Conservation (phyloP, 1,140 invertebrate species). For the Brachionus koreanus region DNA sequence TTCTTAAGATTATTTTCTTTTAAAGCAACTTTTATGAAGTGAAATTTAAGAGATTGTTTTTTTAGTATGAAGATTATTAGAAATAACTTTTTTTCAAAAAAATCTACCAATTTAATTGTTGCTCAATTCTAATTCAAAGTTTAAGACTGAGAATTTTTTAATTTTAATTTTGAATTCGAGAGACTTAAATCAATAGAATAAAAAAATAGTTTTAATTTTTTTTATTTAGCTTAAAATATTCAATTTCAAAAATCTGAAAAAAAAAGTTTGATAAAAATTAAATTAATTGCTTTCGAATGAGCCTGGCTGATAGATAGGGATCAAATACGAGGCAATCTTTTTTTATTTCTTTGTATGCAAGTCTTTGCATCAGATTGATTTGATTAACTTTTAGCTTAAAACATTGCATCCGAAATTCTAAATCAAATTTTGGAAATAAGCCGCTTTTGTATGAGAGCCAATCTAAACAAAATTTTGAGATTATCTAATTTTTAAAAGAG, state of each 20-base stretch:
- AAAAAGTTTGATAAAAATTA: neutral
- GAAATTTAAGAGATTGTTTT: no score
- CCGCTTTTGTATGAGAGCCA: neutral
- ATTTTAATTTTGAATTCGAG: no score
- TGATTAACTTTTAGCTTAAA: neutral
- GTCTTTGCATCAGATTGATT: neutral
- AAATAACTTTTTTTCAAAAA: no score
- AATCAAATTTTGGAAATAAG: neutral
- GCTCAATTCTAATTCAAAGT: no score
- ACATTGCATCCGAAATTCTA: neutral
- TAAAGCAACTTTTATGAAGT: no score
- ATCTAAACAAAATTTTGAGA: neutral
- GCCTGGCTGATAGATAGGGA: neutral
- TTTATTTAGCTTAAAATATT: neutral
- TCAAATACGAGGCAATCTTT: neutral
- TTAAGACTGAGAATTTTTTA: no score
- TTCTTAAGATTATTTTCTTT: no score
- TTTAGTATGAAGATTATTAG: no score
- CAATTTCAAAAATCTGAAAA: neutral
- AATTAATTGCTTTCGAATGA: neutral
- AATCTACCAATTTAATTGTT: no score
- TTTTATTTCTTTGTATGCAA: conserved; percentile 9
- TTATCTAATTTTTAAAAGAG: neutral
- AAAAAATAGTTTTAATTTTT: neutral
- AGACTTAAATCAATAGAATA: neutral